Evolutionary conservation across 2,888 invertebrate genomes (phyloP), one percentile per base, ranked within the genome.

Genomic region (Tanaodytes sp.): DNA sequence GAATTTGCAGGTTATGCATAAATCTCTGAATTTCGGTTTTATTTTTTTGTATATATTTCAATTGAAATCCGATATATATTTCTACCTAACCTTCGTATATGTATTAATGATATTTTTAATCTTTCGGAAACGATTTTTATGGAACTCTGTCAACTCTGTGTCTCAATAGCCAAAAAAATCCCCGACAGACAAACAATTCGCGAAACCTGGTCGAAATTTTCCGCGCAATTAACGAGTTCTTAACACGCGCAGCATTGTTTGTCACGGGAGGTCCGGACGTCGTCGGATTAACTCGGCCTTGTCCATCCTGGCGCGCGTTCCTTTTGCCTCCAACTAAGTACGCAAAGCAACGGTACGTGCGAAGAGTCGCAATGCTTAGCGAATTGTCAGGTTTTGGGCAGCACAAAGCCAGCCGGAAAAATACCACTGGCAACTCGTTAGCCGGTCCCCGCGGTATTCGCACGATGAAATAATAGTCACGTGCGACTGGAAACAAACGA

Each of bases 371-470:
- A 66, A 66, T 59, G 59, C 52, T 54, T 40, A 40, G 58, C 54
- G 46, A 52, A 42, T 66, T 59, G 65, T 59, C 54, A 43, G 54
- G 30, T 59, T 65, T 61, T 55, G 40, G 59, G 40, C 58, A 19
- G 42, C 49, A 67, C 62, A 68, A 66, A 62, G 62, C 57, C 51
- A 31, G 16, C 58, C 63, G 59, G 58, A 69, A 69, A 69, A 69
- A 64, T 69, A 58, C 69, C 69, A 59, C 14, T 49, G 69, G 69
- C 69, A 27, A 40, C 69, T 69, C 46, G 69, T 69, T 69, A 69
- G 52, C 59, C 69, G 63, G 58, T 54, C 33, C 54, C 31, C 31
- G 42, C 46, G 39, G 42, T 43, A 49, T 63, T 43, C 18, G 39
- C 46, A 42, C 52, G 52, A 62, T 62, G 54, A 54, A 68, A 63